Base-by-base conservation (phyloP, 2,888 invertebrate genomes). In the Aromia moschata region DNA sequence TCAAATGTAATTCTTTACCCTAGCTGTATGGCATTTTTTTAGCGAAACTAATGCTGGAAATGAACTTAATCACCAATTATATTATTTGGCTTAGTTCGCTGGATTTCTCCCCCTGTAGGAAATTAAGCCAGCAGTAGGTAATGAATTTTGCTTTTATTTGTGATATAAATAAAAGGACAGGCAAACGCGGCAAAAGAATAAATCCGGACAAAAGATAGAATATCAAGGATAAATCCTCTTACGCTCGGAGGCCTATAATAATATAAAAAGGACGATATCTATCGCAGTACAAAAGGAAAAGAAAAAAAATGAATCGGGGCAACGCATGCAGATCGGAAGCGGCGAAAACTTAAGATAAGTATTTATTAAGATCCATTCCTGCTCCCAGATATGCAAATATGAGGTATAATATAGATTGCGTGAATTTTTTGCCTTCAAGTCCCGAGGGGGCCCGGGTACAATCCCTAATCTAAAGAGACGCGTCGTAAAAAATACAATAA, bases 401-500 rank as follows among this genome's bases (percentile, higher is more conserved):
- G 71, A 74, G 74, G 71, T 73, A 73, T 74, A 76, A 74, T 75
- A 76, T 75, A 75, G 75, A 75, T 75, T 73, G 74, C 73, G 76
- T 68, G 74, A 76, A 76, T 72, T 72, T 75, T 73, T 67, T 60
- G 59, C 56, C 57, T 71, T 68, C 66, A 62, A 71, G 70, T 73
- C 77, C 68, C 75, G 40, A 49, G 75, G 74, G 77, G 30, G 12
- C 16, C n/a, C 25, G 51, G 41, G 56, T 41, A 70, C 69, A 70
- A 70, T 73, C 70, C 73, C 74, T 76, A 76, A 77, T 76, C 77
- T 77, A 70, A 55, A 44, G 40, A 55, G 58, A 58, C 55, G 72
- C 72, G 63, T 76, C 76, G 75, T 77, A 77, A 75, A 77, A 77
- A 76, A 76, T 74, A 75, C 74, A 76, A 76, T 77, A 76, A 73